Evolutionary conservation across 37 sponge, comb jelly and placozoan species (phyloP).

Genomic region (Cliona cf. orientalis): DNA sequence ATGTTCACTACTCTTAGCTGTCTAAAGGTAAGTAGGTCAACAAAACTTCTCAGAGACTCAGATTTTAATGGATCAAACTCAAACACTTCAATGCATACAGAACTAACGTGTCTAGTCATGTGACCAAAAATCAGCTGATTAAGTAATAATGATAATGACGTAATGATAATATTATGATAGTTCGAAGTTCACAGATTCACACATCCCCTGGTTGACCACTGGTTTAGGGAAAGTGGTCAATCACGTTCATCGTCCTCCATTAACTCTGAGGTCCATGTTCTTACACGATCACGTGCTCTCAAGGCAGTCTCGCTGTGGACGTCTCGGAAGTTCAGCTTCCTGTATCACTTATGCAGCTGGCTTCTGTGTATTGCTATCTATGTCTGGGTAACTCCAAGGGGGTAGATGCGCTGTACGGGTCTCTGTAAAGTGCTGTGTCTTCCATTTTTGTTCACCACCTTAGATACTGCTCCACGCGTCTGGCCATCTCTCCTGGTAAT

Average conservation of each 20-base stretch:
- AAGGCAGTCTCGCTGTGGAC: background rate
- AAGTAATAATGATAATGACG: background rate
- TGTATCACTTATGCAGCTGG: background rate
- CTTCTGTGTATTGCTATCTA: background rate
- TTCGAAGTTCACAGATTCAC: too few relatives aligned
- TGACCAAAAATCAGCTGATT: too few relatives aligned
- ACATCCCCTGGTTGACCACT: slow-evolving; percentile 1
- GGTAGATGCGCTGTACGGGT: slow-evolving; percentile 14
- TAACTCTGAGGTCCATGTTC: background rate
- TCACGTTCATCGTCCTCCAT: background rate
- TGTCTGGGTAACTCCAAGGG: slow-evolving; percentile 2
- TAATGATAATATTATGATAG: background rate
- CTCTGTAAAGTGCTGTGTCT: background rate
- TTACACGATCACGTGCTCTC: background rate
- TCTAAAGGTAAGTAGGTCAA: background rate
- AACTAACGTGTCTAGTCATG: too few relatives aligned
- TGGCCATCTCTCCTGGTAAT: background rate
- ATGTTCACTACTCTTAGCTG: slow-evolving; percentile 3
- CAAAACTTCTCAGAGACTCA: background rate
- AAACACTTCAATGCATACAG: background rate
- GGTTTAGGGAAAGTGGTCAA: background rate
- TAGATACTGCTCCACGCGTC: background rate
- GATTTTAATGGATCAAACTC: background rate
- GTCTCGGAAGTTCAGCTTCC: background rate
- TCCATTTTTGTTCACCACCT: too few relatives aligned